Evolutionary conservation across 2,797 vertebrate genomes (phyloP).

Genomic region (Poeciliopsis gracilis): DNA sequence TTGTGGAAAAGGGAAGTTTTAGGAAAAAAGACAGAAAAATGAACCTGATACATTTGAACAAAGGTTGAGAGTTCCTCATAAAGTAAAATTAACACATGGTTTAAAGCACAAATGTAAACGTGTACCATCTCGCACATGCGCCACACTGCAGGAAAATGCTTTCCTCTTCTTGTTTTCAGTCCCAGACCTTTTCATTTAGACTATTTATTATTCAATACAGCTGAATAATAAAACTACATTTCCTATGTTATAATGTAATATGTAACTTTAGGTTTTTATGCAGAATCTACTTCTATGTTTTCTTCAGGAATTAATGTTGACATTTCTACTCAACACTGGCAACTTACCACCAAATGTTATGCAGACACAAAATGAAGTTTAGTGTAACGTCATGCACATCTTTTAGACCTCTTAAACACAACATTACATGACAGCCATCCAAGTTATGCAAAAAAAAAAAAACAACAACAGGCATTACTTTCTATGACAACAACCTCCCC

Average conservation of each 20-base stretch:
- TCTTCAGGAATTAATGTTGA: not conserved
- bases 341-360: conserved; percentile 7
- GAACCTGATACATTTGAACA: not conserved
- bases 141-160: not conserved
- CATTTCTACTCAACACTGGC: not conserved
- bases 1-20: not conserved
- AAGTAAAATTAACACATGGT: not conserved
- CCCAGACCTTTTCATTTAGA: not conserved
- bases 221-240: not conserved
- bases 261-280: not conserved
- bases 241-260: too few species aligned
- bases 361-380: not conserved
- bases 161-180: not conserved
- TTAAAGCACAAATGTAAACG: conserved; percentile 11
- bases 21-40: not conserved
- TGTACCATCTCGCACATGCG: conserved; percentile 14
- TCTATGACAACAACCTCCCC: conserved; percentile 12
- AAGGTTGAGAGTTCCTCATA: not conserved
- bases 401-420: not conserved
- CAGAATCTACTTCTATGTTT: not conserved
- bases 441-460: conserved; percentile 40
- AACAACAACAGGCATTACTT: not conserved
- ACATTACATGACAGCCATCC: conserved; percentile 17
- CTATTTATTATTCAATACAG: not conserved
- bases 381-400: conserved; percentile 23